Conservation (phyloP, 53 echinoderm and acorn worm species). For the Echinometra lucunter region DNA sequence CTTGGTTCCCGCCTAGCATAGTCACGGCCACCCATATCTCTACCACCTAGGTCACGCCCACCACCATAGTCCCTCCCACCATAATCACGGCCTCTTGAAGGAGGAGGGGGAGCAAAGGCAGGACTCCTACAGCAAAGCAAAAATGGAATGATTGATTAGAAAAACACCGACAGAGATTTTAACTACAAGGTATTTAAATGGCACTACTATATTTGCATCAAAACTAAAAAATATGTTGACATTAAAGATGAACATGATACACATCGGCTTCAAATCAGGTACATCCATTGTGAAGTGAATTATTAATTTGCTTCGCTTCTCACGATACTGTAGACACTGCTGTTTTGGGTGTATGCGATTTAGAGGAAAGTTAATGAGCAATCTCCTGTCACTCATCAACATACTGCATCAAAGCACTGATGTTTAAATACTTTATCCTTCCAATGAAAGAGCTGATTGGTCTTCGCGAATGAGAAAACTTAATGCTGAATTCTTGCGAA, state of each 20-base stretch:
- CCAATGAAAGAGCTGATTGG: not conserved
- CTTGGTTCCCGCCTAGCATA: slow-evolving; percentile 59
- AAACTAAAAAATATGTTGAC: not conserved
- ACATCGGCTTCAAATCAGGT: not conserved
- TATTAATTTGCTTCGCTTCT: not conserved
- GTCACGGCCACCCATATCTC: slow-evolving; percentile 60
- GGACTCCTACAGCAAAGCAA: slow-evolving; percentile 61
- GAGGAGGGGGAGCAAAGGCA: slow-evolving; percentile 68
- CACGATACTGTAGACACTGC: not conserved
- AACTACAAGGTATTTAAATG: not conserved
- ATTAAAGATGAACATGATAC: not conserved
- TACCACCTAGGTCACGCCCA: slow-evolving; percentile 67
- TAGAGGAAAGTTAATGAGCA: slow-evolving; percentile 21
- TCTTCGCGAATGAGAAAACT: slow-evolving; percentile 5
- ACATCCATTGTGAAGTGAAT: not conserved
- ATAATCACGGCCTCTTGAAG: slow-evolving; percentile 82
- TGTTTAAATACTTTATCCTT: not conserved
- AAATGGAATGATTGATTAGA: not conserved
- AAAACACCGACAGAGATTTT: not conserved
- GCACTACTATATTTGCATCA: not conserved
- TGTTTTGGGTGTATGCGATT: not conserved
- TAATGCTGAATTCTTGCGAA: slow-evolving; percentile 30
- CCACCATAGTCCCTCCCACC: slow-evolving; percentile 75
- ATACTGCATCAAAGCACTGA: not conserved
- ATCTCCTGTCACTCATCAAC: not conserved